Percentiles rank a stretch among this genome's conserved stretches.
These are phyloP conservation scores for Drosophila leonis DNA, from an alignment of 2,888 invertebrate species.

Conservation along the genomic window DNA sequence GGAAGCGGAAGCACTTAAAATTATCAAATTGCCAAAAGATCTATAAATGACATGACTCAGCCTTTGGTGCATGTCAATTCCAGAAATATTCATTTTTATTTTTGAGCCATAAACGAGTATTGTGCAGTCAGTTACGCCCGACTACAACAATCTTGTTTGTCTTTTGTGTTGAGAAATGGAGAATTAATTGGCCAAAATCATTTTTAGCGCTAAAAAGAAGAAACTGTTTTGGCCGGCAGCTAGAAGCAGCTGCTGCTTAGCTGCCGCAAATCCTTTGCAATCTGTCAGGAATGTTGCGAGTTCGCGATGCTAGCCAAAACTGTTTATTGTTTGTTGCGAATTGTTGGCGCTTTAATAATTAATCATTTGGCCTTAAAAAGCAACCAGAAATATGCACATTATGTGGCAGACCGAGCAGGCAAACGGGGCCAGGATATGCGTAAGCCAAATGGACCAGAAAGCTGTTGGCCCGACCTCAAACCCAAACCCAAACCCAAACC, in stretches of 20 bases:
- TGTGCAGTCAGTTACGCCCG: not conserved
- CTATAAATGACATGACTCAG: too few species aligned
- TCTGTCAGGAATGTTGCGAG: slow-evolving; percentile 12
- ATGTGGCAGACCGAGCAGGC: slow-evolving; percentile 46
- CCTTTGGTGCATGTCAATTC: too few species aligned
- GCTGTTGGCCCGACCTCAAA: slow-evolving; percentile 9
- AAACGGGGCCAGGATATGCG: slow-evolving; percentile 29
- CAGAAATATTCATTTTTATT: too few species aligned
- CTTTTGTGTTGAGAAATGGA: not conserved
- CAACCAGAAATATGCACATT: slow-evolving; percentile 62
- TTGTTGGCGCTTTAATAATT: slow-evolving; percentile 71
- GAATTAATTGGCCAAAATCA: not conserved
- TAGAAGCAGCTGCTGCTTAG: not conserved
- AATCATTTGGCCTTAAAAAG: slow-evolving; percentile 71
- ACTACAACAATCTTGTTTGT: not conserved
- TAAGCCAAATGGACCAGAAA: slow-evolving; percentile 37
- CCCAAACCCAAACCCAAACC: slow-evolving; percentile 6
- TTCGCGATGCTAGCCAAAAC: slow-evolving; percentile 44
- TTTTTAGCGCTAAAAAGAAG: not conserved
- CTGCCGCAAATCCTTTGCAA: slow-evolving; percentile 8
- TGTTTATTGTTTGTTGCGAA: slow-evolving; percentile 21
- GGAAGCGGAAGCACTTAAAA: too few species aligned
- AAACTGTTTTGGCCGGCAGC: not conserved
- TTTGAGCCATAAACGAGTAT: not conserved
- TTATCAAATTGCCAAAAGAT: too few species aligned